These are phyloP conservation scores for Malacosoma neustria DNA, from an alignment of 2,888 invertebrate species.

Conservation along the genomic window DNA sequence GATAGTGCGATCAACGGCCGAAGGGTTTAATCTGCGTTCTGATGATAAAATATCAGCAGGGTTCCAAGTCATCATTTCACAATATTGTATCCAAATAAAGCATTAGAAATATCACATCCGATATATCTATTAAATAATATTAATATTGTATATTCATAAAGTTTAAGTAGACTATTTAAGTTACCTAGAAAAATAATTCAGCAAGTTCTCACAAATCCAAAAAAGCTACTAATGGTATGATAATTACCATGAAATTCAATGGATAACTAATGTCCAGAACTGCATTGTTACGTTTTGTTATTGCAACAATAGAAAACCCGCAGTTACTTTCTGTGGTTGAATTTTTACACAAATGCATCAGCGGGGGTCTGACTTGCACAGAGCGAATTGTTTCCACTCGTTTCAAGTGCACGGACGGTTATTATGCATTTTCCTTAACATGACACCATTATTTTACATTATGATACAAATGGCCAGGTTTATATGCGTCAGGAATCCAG, in stretches of 20 bases:
- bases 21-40: conserved; percentile 47
- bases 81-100: conserved; percentile 43
- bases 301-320: neutral
- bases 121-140: too few species aligned
- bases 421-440: neutral
- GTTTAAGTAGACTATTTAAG: too few species aligned
- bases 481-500: conserved; percentile 43
- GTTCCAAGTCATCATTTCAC: conserved; percentile 54
- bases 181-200: too few species aligned
- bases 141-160: too few species aligned
- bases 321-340: neutral
- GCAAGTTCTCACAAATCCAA: too few species aligned
- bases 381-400: conserved; percentile 5
- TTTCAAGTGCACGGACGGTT: too few species aligned
- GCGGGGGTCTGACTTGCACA: neutral
- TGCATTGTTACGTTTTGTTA: neutral
- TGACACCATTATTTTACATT: neutral
- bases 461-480: conserved; percentile 33
- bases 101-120: too few species aligned
- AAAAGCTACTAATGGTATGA: too few species aligned
- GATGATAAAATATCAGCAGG: conserved; percentile 70
- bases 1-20: conserved; percentile 43
- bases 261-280: neutral
- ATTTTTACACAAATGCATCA: conserved; percentile 9
- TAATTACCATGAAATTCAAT: neutral